Evolutionary conservation across 2,888 invertebrate genomes (phyloP).

Genomic region (Xestia rhomboidea): DNA sequence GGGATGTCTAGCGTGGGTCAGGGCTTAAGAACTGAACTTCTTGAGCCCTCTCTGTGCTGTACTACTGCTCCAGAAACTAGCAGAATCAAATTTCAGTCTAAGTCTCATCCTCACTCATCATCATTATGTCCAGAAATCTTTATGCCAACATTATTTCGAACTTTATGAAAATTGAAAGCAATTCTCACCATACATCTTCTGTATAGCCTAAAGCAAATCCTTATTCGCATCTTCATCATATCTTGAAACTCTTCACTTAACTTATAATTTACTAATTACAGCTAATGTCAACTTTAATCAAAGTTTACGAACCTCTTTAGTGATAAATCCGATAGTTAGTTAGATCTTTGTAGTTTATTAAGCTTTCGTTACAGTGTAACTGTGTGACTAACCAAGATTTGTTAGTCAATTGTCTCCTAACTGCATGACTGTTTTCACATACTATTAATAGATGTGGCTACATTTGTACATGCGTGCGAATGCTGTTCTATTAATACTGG

Average conservation of each 20-base stretch:
- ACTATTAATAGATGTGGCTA: constrained; percentile 46
- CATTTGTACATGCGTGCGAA: constrained; percentile 37
- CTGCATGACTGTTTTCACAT: constrained; percentile 49
- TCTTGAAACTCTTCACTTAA: neutral
- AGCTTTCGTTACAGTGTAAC: constrained; percentile 36
- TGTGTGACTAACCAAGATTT: constrained; percentile 52
- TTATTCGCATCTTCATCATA: neutral
- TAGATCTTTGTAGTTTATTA: constrained; percentile 18
- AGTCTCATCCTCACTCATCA: neutral
- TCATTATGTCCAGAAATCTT: too few relatives aligned
- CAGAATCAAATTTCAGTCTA: neutral
- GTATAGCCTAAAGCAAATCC: neutral
- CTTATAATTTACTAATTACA: too few relatives aligned
- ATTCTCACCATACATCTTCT: neutral
- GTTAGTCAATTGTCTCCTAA: constrained; percentile 59
- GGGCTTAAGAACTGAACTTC: neutral
- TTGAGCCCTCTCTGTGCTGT: neutral
- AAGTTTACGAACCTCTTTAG: neutral
- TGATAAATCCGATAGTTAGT: neutral
- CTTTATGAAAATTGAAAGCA: neutral
- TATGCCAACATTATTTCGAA: neutral
- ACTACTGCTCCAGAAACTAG: neutral
- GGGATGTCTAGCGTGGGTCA: neutral
- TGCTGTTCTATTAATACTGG: constrained; percentile 39
- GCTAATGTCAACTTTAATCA: neutral